Conservation (phyloP, 2,797 vertebrate genomes). For the Anableps anableps region DNA sequence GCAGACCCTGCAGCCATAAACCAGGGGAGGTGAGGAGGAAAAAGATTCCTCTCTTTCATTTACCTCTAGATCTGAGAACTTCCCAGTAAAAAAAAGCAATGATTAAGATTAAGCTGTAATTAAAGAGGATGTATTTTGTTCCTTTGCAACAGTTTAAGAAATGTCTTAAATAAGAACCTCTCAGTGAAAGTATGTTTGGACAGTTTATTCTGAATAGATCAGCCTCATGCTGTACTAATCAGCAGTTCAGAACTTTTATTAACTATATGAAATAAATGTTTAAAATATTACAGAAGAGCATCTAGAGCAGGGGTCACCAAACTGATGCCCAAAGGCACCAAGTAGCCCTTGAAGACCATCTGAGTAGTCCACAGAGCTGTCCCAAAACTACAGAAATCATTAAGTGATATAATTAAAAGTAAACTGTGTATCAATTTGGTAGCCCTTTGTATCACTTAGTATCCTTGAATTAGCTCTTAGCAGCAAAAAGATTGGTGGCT, state of each 20-base stretch:
- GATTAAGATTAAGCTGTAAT: neutral
- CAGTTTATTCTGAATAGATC: neutral
- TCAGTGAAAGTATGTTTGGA: neutral
- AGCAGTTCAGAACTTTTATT: neutral
- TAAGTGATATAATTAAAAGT: no score
- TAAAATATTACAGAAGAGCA: neutral
- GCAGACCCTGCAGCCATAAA: slow-evolving; percentile 89
- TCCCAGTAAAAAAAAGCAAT: neutral
- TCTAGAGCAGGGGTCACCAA: neutral
- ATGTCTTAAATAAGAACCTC: neutral
- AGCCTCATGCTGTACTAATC: neutral
- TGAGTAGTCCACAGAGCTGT: no score
- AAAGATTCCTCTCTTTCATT: neutral
- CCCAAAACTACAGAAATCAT: no score
- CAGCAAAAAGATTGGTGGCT: no score
- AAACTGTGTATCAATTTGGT: no score
- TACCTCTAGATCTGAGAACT: neutral
- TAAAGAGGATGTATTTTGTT: neutral
- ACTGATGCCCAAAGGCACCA: no score
- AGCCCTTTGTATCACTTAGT: no score
- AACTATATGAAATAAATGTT: neutral
- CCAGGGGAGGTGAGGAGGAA: slow-evolving; percentile 87
- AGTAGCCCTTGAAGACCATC: no score
- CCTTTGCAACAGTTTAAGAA: neutral
- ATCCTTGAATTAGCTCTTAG: no score